Conservation (phyloP, 1,140 invertebrate species). For the Trachymyrmex cornetzi region DNA sequence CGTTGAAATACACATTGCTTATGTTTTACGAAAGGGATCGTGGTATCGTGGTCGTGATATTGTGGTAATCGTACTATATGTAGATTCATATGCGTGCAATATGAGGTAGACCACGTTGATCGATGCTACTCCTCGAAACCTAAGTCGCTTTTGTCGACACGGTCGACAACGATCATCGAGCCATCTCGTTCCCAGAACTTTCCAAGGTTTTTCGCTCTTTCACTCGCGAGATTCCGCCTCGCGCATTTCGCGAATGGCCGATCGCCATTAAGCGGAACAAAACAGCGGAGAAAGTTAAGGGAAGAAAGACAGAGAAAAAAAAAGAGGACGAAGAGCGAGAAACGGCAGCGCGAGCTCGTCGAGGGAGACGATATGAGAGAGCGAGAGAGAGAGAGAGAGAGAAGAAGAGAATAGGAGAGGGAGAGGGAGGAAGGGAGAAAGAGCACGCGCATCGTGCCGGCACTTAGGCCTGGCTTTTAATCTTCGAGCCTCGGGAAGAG, state of each 20-base stretch:
- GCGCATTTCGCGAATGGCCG: constrained; percentile 74
- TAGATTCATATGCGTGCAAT: not conserved
- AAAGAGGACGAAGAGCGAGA: not conserved
- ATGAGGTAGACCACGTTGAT: constrained; percentile 1
- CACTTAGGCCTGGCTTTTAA: constrained; percentile 85
- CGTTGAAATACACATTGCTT: not conserved
- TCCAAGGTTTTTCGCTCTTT: constrained; percentile 69
- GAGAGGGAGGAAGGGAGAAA: constrained; percentile 46
- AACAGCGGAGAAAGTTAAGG: constrained; percentile 47
- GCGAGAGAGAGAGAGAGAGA: constrained; percentile 6
- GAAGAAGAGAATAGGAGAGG: constrained; percentile 40
- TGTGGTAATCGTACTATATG: not conserved
- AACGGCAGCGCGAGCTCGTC: not conserved
- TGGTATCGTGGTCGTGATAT: constrained; percentile 4
- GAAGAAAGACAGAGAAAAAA: not conserved
- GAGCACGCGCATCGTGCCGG: constrained; percentile 76
- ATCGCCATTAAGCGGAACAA: constrained; percentile 59
- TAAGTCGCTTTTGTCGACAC: constrained; percentile 40
- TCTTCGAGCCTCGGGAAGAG: constrained; percentile 82
- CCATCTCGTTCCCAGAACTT: constrained; percentile 23
- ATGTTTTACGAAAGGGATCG: not conserved
- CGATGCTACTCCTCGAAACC: constrained; percentile 11
- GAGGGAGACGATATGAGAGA: constrained; percentile 13
- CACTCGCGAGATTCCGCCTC: constrained; percentile 78
- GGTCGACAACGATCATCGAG: constrained; percentile 36